These are phyloP conservation scores for Antheraea pernyi DNA, from an alignment of 1,140 invertebrate genomes.

Conservation along the genomic window DNA sequence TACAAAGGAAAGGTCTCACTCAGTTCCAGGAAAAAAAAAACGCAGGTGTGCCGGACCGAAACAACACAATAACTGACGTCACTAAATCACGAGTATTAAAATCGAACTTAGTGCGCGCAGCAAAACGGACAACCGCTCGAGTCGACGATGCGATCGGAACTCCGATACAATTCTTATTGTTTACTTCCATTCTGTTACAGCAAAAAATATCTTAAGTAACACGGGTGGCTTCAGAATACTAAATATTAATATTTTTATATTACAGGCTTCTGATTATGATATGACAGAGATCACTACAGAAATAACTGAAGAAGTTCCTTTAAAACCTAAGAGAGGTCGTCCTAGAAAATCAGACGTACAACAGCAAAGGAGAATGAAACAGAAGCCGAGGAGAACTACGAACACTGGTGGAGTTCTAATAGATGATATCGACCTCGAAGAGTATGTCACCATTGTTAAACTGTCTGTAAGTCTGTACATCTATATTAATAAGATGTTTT, in stretches of 20 bases:
- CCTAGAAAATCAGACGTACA: neutral
- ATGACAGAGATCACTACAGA: neutral
- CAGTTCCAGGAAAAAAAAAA: no score
- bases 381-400: neutral
- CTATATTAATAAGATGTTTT: no score
- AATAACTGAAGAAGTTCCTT: neutral
- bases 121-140: no score
- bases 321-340: conserved; percentile 4
- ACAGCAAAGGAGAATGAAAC: neutral
- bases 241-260: neutral
- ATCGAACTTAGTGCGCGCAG: no score
- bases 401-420: conserved; percentile 12
- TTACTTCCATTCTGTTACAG: no score
- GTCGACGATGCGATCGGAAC: no score
- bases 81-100: no score
- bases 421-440: conserved; percentile 43
- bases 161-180: no score
- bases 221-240: neutral
- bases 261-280: neutral
- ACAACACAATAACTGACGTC: no score
- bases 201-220: no score
- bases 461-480: conserved; percentile 44
- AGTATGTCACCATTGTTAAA: conserved; percentile 51
- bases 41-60: no score
- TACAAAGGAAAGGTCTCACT: no score